Conservation (phyloP, 2,888 invertebrate genomes). For the Neocrepidodera transversa region DNA sequence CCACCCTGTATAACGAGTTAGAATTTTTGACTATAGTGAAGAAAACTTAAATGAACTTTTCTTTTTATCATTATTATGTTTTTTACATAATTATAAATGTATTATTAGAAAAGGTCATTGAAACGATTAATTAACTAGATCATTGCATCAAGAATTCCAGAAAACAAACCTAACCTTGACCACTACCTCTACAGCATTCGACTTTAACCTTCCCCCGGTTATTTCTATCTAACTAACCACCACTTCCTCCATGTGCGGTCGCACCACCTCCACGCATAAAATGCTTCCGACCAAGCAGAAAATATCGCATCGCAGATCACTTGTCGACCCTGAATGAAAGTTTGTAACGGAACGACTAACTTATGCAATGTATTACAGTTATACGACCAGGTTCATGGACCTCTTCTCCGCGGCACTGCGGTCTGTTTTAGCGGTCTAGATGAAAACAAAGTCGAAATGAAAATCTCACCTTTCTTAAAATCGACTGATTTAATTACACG, state of each 20-base stretch:
- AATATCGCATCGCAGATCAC: constrained; percentile 31
- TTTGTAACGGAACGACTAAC: constrained; percentile 51
- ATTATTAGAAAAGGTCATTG: not conserved
- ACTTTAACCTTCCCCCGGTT: constrained; percentile 24
- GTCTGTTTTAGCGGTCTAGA: not conserved
- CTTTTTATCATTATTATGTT: too few relatives aligned
- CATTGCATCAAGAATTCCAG: not conserved
- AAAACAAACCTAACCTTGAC: constrained; percentile 29
- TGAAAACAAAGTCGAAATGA: not conserved
- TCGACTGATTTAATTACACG: too few relatives aligned
- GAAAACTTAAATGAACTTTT: too few relatives aligned
- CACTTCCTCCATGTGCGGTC: constrained; percentile 11
- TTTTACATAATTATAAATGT: too few relatives aligned
- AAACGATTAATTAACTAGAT: constrained; percentile 12
- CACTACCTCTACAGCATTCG: constrained; percentile 6
- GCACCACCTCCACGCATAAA: constrained; percentile 17
- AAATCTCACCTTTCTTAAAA: not conserved
- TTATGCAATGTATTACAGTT: constrained; percentile 55
- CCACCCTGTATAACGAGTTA: too few relatives aligned
- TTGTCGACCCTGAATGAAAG: constrained; percentile 52
- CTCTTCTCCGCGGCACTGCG: constrained; percentile 34
- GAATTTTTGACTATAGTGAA: too few relatives aligned
- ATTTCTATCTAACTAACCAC: too few relatives aligned
- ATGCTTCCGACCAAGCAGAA: not conserved
- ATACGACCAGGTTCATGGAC: constrained; percentile 50